Base-by-base conservation (phyloP, 1,140 invertebrate species). In the Caerostris extrusa region DNA sequence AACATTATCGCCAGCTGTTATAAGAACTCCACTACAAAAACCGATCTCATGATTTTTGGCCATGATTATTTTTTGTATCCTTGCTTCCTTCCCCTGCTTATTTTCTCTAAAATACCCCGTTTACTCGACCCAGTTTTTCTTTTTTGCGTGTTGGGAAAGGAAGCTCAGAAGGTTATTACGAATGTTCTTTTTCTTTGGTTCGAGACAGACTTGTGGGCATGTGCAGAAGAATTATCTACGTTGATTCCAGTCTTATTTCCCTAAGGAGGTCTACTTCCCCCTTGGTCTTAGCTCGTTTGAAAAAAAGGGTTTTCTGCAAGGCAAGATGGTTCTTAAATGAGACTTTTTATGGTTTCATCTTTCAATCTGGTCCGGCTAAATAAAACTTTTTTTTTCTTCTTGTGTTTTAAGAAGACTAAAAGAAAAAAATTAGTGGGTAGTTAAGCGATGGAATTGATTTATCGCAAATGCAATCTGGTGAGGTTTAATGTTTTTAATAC, bases 161-260 rank as follows among this genome's bases (percentile, higher is more conserved):
- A 6, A 12, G 71, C 71, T 77, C 71, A 77, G 17, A 53, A 58
- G 56, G 82, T 83, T 83, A 83, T 83, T 83, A 83, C 82, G 82
- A 58, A 58, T 83, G 55, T 83, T 83, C 82, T 83, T 83, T 83
- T 83, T 58, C 7, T 14, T 83, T 58, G 10, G 12, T 50, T 12
- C 17, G 56, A 58, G 56, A 8, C 14, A 83, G 81, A 57, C 55
- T 83, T 57, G 57, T 4, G 71, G 12, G 71, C 50, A 77, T 77
- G 71, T 57, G 82, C 55, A 58, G n/a, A 19, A 34, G 82, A 83
- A 83, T 83, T 83, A 83, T 83, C 82, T 58, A 7, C 14, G 82
- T 57, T 83, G 82, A 56, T 83, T 83, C 82, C 82, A 57, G 82
- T 56, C 82, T 83, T 83, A 83, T 83, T 83, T 83, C 82, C 82